phyloP scores from a whole-genome alignment of 2,113 vertebrate species.

The Puffinus mauretanicus region DNA sequence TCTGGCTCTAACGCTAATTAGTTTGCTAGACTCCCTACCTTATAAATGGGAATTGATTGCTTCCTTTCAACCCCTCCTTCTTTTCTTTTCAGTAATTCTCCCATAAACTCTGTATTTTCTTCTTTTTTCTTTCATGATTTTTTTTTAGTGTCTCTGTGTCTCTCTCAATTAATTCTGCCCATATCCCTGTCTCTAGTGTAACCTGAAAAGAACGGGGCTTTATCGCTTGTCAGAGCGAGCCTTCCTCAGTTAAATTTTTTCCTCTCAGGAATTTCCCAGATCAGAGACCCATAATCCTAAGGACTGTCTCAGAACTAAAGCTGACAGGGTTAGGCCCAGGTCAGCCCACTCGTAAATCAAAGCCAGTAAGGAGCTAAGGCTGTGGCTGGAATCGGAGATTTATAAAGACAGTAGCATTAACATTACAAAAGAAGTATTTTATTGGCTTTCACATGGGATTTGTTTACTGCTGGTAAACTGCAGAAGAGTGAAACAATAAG shows the following conservation, averaged over 20 bases:
- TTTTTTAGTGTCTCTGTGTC: neutral
- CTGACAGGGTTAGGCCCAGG: conserved; percentile 61
- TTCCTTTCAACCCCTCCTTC: conserved; percentile 33
- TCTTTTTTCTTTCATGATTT: neutral
- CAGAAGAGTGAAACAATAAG: neutral
- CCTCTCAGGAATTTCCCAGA: conserved; percentile 41
- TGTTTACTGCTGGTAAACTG: conserved; percentile 50
- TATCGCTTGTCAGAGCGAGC: conserved; percentile 44
- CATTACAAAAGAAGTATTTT: conserved; percentile 62
- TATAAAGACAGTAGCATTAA: conserved; percentile 52
- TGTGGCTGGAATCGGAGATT: conserved; percentile 31
- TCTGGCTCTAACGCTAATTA: conserved; percentile 72
- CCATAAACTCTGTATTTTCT: conserved; percentile 1
- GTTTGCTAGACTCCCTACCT: conserved; percentile 42
- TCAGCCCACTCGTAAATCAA: conserved; percentile 58
- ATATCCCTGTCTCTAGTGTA: neutral
- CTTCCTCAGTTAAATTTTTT: conserved; percentile 32
- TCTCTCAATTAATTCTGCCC: conserved; percentile 59
- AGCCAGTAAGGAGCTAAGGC: conserved; percentile 1
- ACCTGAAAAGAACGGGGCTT: conserved; percentile 36
- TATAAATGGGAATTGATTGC: conserved; percentile 72
- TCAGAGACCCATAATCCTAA: conserved; percentile 43
- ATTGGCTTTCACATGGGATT: conserved; percentile 37
- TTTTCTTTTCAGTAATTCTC: conserved; percentile 15
- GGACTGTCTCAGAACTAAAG: conserved; percentile 29